Conservation (phyloP, 1,140 invertebrate genomes). For the Drosophila azteca region DNA sequence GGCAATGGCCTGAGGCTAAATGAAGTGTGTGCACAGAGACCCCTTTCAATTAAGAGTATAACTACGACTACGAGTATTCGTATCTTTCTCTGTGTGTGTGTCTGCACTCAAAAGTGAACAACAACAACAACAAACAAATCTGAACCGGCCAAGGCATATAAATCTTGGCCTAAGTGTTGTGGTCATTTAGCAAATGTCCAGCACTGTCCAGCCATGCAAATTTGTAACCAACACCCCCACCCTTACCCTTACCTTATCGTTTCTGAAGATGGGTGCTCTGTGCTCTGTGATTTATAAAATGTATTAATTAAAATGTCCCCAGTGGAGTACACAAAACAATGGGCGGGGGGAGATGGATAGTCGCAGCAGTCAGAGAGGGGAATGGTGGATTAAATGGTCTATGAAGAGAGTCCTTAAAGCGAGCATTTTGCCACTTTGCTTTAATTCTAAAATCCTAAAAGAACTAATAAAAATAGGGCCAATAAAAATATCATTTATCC, state of each 20-base stretch:
- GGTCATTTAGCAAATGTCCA: conserved; percentile 79
- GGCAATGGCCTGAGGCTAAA: conserved; percentile 61
- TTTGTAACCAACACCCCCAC: conserved; percentile 38
- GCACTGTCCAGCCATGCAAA: conserved; percentile 72
- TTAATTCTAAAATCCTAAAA: not conserved
- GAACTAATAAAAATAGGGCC: too few relatives aligned
- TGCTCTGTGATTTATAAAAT: conserved; percentile 70
- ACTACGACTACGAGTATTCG: too few relatives aligned
- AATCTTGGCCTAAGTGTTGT: conserved; percentile 77
- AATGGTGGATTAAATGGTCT: conserved; percentile 24
- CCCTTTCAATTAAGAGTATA: conserved; percentile 24
- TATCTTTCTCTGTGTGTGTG: conserved; percentile 23
- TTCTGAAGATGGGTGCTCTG: conserved; percentile 29
- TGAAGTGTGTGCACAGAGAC: conserved; percentile 68
- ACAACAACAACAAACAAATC: conserved; percentile 67
- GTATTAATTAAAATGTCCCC: conserved; percentile 71
- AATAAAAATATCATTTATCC: not conserved
- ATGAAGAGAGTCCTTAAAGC: conserved; percentile 3
- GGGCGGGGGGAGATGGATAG: not conserved
- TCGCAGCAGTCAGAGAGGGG: not conserved
- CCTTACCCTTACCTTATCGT: conserved; percentile 30
- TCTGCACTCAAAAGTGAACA: conserved; percentile 71
- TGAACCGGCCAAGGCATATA: conserved; percentile 41
- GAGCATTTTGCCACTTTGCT: too few relatives aligned
- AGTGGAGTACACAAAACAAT: conserved; percentile 25